Evolutionary conservation across 1,140 invertebrate genomes (phyloP).

Genomic region (Stegodyphus dumicola): DNA sequence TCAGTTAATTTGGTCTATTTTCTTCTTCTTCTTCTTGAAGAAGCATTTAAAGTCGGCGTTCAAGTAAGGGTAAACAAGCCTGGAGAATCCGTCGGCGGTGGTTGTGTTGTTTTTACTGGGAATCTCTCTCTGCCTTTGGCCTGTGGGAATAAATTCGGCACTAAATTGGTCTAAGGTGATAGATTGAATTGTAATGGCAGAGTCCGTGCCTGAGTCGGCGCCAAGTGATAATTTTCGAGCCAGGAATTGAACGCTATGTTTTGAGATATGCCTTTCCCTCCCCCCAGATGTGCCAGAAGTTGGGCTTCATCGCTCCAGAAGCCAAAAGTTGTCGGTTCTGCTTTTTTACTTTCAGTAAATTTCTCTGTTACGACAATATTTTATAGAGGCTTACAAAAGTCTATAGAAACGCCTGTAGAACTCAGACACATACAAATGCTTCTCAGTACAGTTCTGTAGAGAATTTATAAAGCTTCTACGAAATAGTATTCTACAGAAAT

Average conservation of each 20-base stretch:
- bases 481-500: too few species aligned
- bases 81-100: not conserved
- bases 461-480: too few species aligned
- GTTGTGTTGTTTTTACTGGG: not conserved
- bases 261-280: not conserved
- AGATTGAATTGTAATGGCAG: conserved; percentile 60
- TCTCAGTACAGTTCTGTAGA: too few species aligned
- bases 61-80: too few species aligned
- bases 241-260: not conserved
- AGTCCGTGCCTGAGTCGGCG: conserved; percentile 32
- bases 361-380: not conserved
- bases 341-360: not conserved
- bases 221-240: conserved; percentile 50
- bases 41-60: too few species aligned
- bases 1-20: conserved; percentile 33
- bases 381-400: not conserved
- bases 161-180: conserved; percentile 56
- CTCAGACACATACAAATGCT: not conserved
- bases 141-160: conserved; percentile 39
- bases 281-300: not conserved
- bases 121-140: not conserved
- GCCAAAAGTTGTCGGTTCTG: not conserved
- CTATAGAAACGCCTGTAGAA: not conserved
- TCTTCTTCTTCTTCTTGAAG: not conserved
- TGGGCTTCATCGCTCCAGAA: not conserved